These are phyloP conservation scores for Sphenopsis melanotis DNA, from an alignment of 2,797 vertebrate species.

Conservation along the genomic window DNA sequence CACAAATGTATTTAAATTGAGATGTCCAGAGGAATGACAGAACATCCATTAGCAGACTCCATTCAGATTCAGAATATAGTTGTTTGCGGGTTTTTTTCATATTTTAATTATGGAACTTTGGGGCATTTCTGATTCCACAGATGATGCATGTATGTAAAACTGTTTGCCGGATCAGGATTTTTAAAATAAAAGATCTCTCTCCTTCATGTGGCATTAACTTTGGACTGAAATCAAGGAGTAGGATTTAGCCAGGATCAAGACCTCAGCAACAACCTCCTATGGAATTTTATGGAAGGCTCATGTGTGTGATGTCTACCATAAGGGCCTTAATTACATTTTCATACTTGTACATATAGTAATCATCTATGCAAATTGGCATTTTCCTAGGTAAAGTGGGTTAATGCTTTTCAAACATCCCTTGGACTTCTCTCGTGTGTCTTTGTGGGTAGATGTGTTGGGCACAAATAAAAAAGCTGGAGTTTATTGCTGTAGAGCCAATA, in stretches of 20 bases:
- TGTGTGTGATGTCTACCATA: neutral
- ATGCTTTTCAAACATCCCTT: constrained; percentile 21
- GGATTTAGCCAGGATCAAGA: neutral
- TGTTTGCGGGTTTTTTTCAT: neutral
- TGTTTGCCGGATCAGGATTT: neutral
- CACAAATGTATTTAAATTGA: neutral
- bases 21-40: neutral
- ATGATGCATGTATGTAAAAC: neutral
- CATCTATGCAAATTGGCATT: constrained; percentile 47
- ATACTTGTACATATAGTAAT: neutral
- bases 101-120: neutral
- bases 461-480: neutral
- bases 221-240: neutral
- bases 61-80: neutral
- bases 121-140: neutral
- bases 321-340: neutral
- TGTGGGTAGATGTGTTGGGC: neutral
- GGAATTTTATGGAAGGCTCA: neutral
- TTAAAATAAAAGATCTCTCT: neutral
- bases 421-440: neutral
- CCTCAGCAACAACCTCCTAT: neutral
- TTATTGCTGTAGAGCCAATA: neutral
- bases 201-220: neutral
- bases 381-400: neutral
- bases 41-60: neutral